Base-by-base conservation (phyloP, 1,140 invertebrate species). In the Parapsyche elsis region DNA sequence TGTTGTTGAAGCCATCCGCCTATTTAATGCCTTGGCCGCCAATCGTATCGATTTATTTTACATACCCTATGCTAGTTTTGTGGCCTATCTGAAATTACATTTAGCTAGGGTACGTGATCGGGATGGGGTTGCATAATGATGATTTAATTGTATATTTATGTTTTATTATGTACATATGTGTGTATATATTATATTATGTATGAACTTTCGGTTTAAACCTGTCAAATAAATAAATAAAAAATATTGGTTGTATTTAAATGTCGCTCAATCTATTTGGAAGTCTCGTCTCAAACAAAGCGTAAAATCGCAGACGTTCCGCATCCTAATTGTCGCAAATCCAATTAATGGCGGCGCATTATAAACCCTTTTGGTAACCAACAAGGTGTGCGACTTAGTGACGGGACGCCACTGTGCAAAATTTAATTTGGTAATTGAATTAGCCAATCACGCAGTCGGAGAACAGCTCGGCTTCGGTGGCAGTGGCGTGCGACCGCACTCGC, bases 291-390 rank as follows among this genome's bases (percentile, higher is more conserved):
- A 78, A 78, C 77, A 71, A 78, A 57, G 64, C 78, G 67, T 74
- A 26, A 79, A 79, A 79, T 79, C 70, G 45, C 45, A 74, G 49
- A 71, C 24, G 78, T 61, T 79, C 71, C 4, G 19, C 19, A 74
- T 79, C 21, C 70, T 79, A 79, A 79, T 79, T 79, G 78, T 71
- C 67, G 16, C 70, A 79, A 79, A 79, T 74, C 45, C 78, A 73
- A 74, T 73, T 79, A 73, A 44, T 59, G 19, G 30, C 57, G 44
- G n/a, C 77, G 46, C 64, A 79, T 79, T 79, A 79, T 79, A 79
- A 79, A 79, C 38, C 77, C 46, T 76, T 78, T 79, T 53, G 77
- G 45, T 64, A 71, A 57, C 77, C 24, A 59, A 16, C 75, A 76
- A 76, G 53, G 75, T 59, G 53, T 76, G 53, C 75, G 38, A 19